Conservation (phyloP, 2,113 vertebrate genomes). For the Irena cyanogastra region DNA sequence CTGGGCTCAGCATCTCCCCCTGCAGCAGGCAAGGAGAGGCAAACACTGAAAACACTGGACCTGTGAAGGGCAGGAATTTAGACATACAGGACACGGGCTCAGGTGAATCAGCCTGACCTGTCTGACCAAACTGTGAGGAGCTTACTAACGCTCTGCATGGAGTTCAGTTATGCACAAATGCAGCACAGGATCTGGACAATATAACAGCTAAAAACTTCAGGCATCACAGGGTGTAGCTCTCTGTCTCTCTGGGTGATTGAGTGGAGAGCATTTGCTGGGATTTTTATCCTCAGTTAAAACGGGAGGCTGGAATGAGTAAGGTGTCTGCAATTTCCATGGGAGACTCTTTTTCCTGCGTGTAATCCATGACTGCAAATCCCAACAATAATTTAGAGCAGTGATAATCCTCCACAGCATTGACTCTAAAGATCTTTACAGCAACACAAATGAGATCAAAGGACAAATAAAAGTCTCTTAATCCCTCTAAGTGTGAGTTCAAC, state of each 20-base stretch:
- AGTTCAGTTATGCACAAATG: background rate
- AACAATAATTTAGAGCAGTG: slow-evolving; percentile 27
- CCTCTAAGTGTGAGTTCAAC: slow-evolving; percentile 51
- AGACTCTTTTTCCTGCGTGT: slow-evolving; percentile 19
- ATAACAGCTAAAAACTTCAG: background rate
- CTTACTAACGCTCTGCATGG: background rate
- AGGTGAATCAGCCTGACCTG: background rate
- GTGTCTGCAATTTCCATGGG: background rate
- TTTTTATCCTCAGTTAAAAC: background rate
- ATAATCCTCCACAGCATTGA: slow-evolving; percentile 48
- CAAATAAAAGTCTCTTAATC: slow-evolving; percentile 63
- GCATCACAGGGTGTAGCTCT: background rate
- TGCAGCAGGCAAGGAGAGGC: background rate
- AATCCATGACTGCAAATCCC: slow-evolving; percentile 4
- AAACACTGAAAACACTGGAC: background rate
- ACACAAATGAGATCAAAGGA: slow-evolving; percentile 68
- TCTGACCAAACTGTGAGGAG: background rate
- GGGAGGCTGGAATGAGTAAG: background rate
- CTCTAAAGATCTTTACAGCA: slow-evolving; percentile 37
- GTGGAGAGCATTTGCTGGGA: background rate
- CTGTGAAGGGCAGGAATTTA: background rate
- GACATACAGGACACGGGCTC: background rate
- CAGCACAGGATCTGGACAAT: background rate
- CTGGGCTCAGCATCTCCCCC: background rate
- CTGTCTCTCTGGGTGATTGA: background rate